These are phyloP conservation scores for Hiodon alosoides DNA, from an alignment of 2,113 vertebrate genomes.

Conservation along the genomic window DNA sequence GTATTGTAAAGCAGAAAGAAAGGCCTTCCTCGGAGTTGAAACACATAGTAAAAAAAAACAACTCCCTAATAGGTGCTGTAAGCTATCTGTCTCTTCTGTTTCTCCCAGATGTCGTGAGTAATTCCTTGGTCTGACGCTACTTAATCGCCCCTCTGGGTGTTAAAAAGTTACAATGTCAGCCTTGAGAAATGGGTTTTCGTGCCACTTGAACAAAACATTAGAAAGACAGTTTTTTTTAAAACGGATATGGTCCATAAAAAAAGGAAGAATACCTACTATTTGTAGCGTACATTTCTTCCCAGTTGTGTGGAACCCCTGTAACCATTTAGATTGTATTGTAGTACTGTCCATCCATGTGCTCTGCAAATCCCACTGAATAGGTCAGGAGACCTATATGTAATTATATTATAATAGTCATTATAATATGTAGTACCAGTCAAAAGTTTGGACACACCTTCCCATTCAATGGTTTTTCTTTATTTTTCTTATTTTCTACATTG, in stretches of 20 bases:
- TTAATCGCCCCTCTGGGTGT: constrained; percentile 42
- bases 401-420: too few relatives aligned
- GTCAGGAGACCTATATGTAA: too few relatives aligned
- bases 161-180: constrained; percentile 38
- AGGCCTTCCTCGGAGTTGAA: not conserved
- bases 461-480: too few relatives aligned
- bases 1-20: not conserved
- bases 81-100: constrained; percentile 21
- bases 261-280: constrained; percentile 38
- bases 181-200: constrained; percentile 42
- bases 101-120: constrained; percentile 44
- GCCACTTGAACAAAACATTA: constrained; percentile 37
- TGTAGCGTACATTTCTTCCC: constrained; percentile 31
- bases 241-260: constrained; percentile 46
- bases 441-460: too few relatives aligned
- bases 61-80: constrained; percentile 9
- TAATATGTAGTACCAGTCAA: too few relatives aligned
- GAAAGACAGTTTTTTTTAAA: constrained; percentile 33
- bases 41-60: not conserved
- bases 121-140: constrained; percentile 44
- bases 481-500: too few relatives aligned
- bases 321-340: constrained; percentile 43
- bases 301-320: constrained; percentile 45
- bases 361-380: too few relatives aligned
- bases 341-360: constrained; percentile 6